Evolutionary conservation across 2,797 vertebrate species (phyloP).

Genomic region (Enoplosus armatus): DNA sequence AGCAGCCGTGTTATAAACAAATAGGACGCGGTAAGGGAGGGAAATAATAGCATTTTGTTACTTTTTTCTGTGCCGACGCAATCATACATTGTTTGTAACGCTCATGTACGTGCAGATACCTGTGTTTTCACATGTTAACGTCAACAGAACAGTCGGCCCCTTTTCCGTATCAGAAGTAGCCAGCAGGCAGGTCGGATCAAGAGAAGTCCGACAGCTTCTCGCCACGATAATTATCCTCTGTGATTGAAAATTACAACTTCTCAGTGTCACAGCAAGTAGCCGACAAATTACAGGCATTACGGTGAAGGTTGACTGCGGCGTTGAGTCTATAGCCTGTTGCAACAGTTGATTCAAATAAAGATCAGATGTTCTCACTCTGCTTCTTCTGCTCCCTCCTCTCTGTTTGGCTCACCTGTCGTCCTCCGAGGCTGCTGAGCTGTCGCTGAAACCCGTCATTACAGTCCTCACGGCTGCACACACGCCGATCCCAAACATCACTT

Average conservation of each 20-base stretch:
- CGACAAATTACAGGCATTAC: conserved; percentile 64
- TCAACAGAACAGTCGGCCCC: neutral
- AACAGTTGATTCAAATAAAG: conserved; percentile 14
- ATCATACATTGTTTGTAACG: neutral
- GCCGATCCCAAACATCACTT: conserved; percentile 9
- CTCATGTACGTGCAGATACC: neutral
- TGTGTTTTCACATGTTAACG: neutral
- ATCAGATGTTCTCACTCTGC: conserved; percentile 22
- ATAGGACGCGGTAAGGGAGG: neutral
- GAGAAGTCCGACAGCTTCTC: conserved; percentile 4
- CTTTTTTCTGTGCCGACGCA: neutral
- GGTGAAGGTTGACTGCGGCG: conserved; percentile 32
- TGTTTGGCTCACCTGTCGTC: conserved; percentile 25
- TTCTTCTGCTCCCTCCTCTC: neutral
- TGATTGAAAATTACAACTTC: conserved; percentile 60
- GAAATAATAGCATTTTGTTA: neutral
- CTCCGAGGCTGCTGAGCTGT: conserved; percentile 22
- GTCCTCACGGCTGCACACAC: conserved; percentile 8
- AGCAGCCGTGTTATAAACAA: conserved; percentile 3
- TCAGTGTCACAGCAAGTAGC: conserved; percentile 46
- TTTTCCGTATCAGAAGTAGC: neutral
- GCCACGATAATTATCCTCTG: conserved; percentile 50
- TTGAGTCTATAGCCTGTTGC: neutral
- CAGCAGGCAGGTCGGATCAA: conserved; percentile 1
- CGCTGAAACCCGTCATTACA: conserved; percentile 53